A percentile compares a stretch with the other conserved stretches of the same genome.
Evolutionary conservation across 2,797 vertebrate species (phyloP).

Genomic region (Labeo calbasu): DNA sequence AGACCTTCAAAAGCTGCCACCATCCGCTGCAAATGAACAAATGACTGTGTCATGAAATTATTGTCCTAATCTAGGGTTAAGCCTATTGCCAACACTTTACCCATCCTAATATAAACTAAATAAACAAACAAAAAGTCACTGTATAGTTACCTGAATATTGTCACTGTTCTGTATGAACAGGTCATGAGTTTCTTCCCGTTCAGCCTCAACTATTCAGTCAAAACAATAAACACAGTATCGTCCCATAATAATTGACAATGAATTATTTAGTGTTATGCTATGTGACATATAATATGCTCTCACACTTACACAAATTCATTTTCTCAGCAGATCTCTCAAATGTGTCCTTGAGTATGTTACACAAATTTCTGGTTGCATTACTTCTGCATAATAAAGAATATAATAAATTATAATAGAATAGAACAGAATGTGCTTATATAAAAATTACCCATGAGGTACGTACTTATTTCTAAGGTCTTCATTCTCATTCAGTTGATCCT

Average conservation of each 20-base stretch:
- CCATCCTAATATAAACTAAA: neutral
- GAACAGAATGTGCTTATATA: neutral
- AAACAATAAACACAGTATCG: constrained; percentile 30
- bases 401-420: neutral
- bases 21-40: constrained; percentile 80
- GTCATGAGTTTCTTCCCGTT: constrained; percentile 89
- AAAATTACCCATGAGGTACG: constrained; percentile 60
- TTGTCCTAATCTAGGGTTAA: neutral
- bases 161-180: constrained; percentile 83
- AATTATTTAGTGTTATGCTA: neutral
- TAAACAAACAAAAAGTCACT: neutral
- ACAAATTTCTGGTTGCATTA: constrained; percentile 86
- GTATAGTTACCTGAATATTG: constrained; percentile 81
- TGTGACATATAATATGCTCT: neutral
- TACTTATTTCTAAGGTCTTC: constrained; percentile 91
- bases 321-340: constrained; percentile 86
- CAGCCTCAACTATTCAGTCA: constrained; percentile 85
- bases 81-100: neutral
- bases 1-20: constrained; percentile 86
- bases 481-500: constrained; percentile 90
- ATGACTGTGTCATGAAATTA: neutral
- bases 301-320: constrained; percentile 86
- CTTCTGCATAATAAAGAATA: constrained; percentile 73
- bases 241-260: neutral
- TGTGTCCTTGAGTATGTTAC: constrained; percentile 89